Base-by-base conservation (phyloP, 2,888 invertebrate genomes). In the Omphaloscelis lunosa region DNA sequence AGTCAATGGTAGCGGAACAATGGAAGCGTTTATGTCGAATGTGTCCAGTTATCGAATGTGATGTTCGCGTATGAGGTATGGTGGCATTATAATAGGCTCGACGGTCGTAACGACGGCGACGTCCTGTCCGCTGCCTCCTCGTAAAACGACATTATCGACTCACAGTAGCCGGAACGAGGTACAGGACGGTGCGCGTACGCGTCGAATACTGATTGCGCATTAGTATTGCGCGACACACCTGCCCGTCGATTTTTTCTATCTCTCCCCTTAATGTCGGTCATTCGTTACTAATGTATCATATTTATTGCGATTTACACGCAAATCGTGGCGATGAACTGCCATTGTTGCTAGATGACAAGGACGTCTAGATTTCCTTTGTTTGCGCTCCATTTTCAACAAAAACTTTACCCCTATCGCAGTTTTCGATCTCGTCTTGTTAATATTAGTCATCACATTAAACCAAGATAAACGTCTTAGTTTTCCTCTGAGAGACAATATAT, bases 141-240 rank as follows among this genome's bases (percentile, higher is more conserved):
- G 96, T 96, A 96, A 96, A 96, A 96, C 94, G 95, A 96, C 96
- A 96, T 95, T 96, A 96, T 96, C 96, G 96, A 96, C 94, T 93
- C 95, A 96, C 96, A 96, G 96, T 96, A 96, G 96, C 96, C 96
- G 96, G 96, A 96, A 96, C 96, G 96, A 94, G 93, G 94, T 96
- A 96, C 96, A 96, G 96, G 96, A 96, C 96, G 96, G 90, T 96
- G 96, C 92, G 94, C 92, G 89, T 94, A 93, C 94, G 95, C 93
- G 85, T 92, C 92, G 96, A 95, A 96, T 96, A 96, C 94, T 96
- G 96, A 96, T 96, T 94, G 94, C 95, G 93, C 95, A 96, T 96
- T 96, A 96, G 94, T 96, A 96, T 96, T 95, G 95, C 96, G 91
- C 93, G 92, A 93, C 95, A 94, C 96, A 96, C 96, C 96, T 96